Base-by-base conservation (phyloP, 2,113 vertebrate species). In the Sinocyclocheilus anophthalmus region DNA sequence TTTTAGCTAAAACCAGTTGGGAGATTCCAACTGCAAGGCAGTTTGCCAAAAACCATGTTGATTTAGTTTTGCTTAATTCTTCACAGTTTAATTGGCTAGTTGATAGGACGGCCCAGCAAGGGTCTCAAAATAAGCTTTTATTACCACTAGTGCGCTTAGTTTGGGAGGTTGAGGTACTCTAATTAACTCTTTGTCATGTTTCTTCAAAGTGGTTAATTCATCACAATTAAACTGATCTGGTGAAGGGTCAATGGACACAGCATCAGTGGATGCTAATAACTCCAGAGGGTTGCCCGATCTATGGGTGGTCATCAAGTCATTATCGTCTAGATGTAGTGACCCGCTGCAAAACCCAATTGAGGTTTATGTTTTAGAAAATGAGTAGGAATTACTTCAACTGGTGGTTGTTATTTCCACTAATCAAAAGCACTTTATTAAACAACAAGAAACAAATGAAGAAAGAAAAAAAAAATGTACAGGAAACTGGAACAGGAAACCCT, bases 11-110 rank as follows among this genome's bases (percentile, higher is more conserved):
- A 50, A 53, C 53, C 75, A 5, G 13, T 6, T 84, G 82, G 63
- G 76, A 57, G 61, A 87, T 81, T 86, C 33, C 84, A 69, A 69
- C 81, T 55, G 85, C 78, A 75, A 70, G 86, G 79, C 59, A 76
- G 77, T 67, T 78, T 81, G 22, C 73, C 82, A 86, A 53, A 50
- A 82, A 88, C 69, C 42, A 86, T 89, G 88, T 87, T 90, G 90
- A 93, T 88, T 91, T 84, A 88, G 88, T 88, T 86, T 84, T 83
- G 87, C 91, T 91, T 90, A 92, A 95, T 94, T 92, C 84, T 92
- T 91, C 92, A 93, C 91, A 89, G 94, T 95, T 93, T 94, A 95
- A 95, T 94, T 93, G 94, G 93, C 88, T 88, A 61, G 80, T 89
- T 90, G 90, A 83, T 65, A 82, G 85, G 65, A 85, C 50, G 55